These are phyloP conservation scores for Phyllotis vaccarum DNA, from an alignment of 2,797 vertebrate species.

Conservation along the genomic window DNA sequence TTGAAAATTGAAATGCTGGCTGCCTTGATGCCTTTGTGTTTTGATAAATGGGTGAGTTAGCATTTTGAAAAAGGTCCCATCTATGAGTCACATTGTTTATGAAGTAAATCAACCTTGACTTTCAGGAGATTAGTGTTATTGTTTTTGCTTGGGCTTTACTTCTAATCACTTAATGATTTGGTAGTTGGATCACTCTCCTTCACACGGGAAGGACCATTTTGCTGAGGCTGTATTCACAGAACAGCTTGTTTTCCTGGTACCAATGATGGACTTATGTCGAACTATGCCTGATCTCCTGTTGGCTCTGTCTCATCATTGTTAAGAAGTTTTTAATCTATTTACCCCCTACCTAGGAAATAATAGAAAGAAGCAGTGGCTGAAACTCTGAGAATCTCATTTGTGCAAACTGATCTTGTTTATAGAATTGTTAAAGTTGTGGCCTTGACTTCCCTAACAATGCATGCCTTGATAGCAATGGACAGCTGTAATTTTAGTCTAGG, in stretches of 20 bases:
- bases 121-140: not conserved
- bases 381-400: not conserved
- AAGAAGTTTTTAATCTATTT: not conserved
- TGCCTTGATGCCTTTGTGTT: not conserved
- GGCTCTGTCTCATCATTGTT: not conserved
- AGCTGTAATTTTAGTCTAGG: not conserved
- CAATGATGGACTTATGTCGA: slow-evolving; percentile 36
- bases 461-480: not conserved
- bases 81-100: slow-evolving; percentile 46
- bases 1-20: slow-evolving; percentile 47
- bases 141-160: slow-evolving; percentile 37
- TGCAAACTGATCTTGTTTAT: not conserved
- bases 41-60: not conserved
- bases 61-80: not conserved
- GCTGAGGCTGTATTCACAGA: not conserved
- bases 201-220: not conserved
- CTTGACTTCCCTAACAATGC: not conserved
- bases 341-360: not conserved
- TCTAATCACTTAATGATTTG: slow-evolving; percentile 8
- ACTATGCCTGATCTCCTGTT: not conserved
- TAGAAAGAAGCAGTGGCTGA: not conserved
- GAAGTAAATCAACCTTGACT: slow-evolving; percentile 4
- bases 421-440: not conserved
- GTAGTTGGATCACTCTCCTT: not conserved
- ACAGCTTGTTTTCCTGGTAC: slow-evolving; percentile 9